Base-by-base conservation (phyloP, 2,888 invertebrate species). In the Uloborus plumipes region DNA sequence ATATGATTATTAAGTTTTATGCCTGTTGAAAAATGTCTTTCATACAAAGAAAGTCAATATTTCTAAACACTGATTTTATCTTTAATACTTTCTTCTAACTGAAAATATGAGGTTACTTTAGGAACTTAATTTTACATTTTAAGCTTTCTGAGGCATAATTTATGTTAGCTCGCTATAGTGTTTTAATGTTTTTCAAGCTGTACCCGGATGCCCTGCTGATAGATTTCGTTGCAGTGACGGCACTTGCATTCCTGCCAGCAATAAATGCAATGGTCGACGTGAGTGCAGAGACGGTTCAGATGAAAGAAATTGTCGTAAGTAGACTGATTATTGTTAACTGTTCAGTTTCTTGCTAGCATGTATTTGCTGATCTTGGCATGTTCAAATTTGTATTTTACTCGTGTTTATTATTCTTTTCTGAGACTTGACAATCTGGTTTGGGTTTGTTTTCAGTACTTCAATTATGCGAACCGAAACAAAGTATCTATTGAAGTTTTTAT, bases 151-250 rank as follows among this genome's bases (percentile, higher is more conserved):
- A 55, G 55, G 6, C 16, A 16, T 55, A 55, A 55, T 18, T n/a
- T 0, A 55, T 18, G 2, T 55, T 55, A 11, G 2, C 16, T 55
- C 20, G 2, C 16, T 55, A 20, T 55, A 20, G 2, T 51, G 20
- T 66, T 20, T 22, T 47, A 0, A 20, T 39, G 64, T 53, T 2
- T 22, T 14, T 80, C 49, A 14, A 81, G 82, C 65, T 15, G 50
- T 67, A 49, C 77, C 74, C 20, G 80, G 71, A 15, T 93, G 93
- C 87, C 88, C 87, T 1, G 58, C 88, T 1, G 89, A 90, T 72
- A 91, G 93, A 87, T 93, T 91, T 89, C 90, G 89, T 84, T 94
- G 94, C 88, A 89, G 89, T 80, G 92, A 91, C 88, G 91, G 92
- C 6, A 88, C 88, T 85, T 94, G 93, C 88, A 91, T 93, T 85